Base-by-base conservation (phyloP, 2,797 vertebrate species). In the Pelochelys cantorii region DNA sequence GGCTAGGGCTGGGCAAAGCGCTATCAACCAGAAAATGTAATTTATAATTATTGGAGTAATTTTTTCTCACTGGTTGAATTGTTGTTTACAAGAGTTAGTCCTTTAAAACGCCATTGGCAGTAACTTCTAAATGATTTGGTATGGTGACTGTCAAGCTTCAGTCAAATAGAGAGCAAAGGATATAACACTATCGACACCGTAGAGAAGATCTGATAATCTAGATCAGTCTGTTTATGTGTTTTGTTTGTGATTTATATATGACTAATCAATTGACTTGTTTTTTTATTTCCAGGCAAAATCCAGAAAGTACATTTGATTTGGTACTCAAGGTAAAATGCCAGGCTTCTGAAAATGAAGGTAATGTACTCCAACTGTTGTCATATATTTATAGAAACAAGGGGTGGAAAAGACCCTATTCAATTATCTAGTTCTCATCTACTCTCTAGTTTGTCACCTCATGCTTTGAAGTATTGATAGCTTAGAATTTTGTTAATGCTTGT, bases 291-390 rank as follows among this genome's bases (percentile, higher is more conserved):
- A 99, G 99, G 98, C 99, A 99, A 98, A 99, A 99, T 96, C 99
- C 99, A 95, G 98, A 99, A 87, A 98, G 99, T 97, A 99, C 99
- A 25, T 99, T 99, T 98, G 99, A 99, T 98, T 98, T 99, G 98
- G 98, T 99, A 65, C 93, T 99, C 95, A 99, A 99, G 97, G 99
- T 99, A 98, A 98, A 98, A 88, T 99, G 99, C 95, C 99, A 99
- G 56, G 74, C 98, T 59, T 98, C 99, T 90, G 99, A 99, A 98
- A 98, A 99, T 79, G 99, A 99, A 98, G 99, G 99, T 99, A 98
- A 97, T 56, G 7, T 15, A 34, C 79, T 0, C 1, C 62, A 56
- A 8, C 5, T 78, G 1, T 79, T 86, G 53, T 11, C 82, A 68
- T 17, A 81, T 87, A 34, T 55, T 71, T 83, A 42, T 22, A 88